Conservation (phyloP, 2,113 vertebrate species). For the Hystrix brachyura region DNA sequence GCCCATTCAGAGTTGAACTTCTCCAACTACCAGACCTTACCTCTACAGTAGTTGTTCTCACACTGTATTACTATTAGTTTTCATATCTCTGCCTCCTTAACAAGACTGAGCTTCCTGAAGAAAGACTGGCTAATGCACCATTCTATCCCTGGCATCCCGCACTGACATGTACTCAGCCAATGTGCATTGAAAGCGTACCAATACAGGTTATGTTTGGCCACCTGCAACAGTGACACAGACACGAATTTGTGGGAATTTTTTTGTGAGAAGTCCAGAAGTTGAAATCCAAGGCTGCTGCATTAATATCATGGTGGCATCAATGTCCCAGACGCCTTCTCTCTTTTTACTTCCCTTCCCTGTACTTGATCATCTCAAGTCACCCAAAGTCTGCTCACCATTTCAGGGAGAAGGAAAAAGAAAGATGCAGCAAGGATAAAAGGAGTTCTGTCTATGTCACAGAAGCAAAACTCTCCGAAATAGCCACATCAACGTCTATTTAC, state of each 20-base stretch:
- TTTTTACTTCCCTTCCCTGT: background rate
- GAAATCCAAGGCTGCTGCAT: background rate
- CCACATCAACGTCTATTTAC: background rate
- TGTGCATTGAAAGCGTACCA: background rate
- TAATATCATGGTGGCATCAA: background rate
- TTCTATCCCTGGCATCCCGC: background rate
- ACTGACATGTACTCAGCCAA: background rate
- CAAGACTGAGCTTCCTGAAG: background rate
- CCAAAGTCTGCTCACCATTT: background rate
- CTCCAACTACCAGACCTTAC: background rate
- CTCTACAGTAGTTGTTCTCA: background rate
- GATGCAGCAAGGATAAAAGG: background rate
- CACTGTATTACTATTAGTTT: background rate
- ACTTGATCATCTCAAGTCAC: background rate
- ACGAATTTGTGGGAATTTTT: background rate
- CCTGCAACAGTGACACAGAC: background rate
- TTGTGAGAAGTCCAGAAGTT: background rate
- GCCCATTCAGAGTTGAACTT: background rate
- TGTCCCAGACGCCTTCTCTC: background rate
- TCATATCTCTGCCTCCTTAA: background rate
- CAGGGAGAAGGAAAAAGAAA: background rate
- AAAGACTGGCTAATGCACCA: background rate
- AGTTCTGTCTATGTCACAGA: background rate
- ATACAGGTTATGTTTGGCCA: background rate
- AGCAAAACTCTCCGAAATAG: background rate